Evolutionary conservation across 2,113 vertebrate genomes (phyloP).

Genomic region (Xenus cinereus): DNA sequence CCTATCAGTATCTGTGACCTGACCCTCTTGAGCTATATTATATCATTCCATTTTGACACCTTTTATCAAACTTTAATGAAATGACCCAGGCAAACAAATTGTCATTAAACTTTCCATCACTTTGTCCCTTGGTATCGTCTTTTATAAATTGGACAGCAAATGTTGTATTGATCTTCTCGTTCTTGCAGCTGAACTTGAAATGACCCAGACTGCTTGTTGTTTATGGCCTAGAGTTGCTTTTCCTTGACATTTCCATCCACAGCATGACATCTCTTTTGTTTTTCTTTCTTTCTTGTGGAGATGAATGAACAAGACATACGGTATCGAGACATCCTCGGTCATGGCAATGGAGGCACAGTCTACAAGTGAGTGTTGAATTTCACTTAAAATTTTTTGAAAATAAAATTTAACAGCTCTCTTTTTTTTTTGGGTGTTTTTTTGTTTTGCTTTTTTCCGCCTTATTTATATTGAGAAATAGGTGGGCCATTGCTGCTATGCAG

Average conservation of each 20-base stretch:
- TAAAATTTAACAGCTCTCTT: background rate
- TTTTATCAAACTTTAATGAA: constrained; percentile 92
- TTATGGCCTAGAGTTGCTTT: constrained; percentile 86
- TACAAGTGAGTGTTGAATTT: constrained; percentile 91
- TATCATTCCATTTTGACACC: constrained; percentile 87
- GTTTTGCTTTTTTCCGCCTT: accelerated
- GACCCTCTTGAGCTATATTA: constrained; percentile 81
- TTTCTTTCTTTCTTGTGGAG: constrained; percentile 83
- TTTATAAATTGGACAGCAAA: constrained; percentile 98
- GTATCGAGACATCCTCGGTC: constrained; percentile 96
- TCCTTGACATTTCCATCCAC: constrained; percentile 84
- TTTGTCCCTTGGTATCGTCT: constrained; percentile 88
- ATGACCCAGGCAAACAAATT: constrained; percentile 89
- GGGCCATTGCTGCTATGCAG: background rate
- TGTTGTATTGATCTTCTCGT: constrained; percentile 90
- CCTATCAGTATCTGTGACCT: constrained; percentile 70
- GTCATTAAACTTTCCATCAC: constrained; percentile 93
- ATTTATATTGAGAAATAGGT: background rate
- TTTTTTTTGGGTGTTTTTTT: no score
- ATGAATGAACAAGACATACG: constrained; percentile 98
- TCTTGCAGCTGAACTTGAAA: constrained; percentile 90
- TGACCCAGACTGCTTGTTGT: constrained; percentile 86
- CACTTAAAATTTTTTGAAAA: constrained; percentile 1
- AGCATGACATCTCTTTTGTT: constrained; percentile 81
- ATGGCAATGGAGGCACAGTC: constrained; percentile 96